Evolutionary conservation across 64 coral and sea anemone species (phyloP).

Genomic region (Trachythela sp.): DNA sequence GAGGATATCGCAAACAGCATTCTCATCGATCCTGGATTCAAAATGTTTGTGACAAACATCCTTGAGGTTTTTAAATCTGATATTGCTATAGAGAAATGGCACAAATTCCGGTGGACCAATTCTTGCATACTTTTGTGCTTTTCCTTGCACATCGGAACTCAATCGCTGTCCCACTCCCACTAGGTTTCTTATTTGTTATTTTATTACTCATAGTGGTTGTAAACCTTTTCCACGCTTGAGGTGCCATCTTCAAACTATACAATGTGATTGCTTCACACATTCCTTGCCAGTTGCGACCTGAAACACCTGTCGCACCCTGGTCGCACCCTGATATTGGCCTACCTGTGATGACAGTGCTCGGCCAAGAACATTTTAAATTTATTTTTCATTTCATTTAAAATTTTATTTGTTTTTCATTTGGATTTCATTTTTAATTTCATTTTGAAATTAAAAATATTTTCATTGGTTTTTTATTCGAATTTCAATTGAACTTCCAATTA

Average conservation of each 20-base stretch:
- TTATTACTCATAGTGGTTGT: background rate
- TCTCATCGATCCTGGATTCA: background rate
- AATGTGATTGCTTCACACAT: background rate
- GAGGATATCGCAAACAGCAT: slow-evolving; percentile 27
- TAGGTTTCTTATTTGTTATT: background rate
- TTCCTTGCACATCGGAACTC: slow-evolving; percentile 28
- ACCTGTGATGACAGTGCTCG: background rate
- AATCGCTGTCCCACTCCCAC: background rate
- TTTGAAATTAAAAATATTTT: background rate
- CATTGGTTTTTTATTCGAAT: background rate
- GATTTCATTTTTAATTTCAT: slow-evolving; percentile 15
- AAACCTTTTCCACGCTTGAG: slow-evolving; percentile 18
- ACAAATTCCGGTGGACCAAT: slow-evolving; percentile 31
- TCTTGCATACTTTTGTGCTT: slow-evolving; percentile 34
- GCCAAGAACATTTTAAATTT: slow-evolving; percentile 27
- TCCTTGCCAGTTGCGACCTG: background rate
- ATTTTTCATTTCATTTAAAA: slow-evolving; percentile 27
- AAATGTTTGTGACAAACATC: slow-evolving; percentile 34
- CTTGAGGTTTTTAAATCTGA: slow-evolving; percentile 40
- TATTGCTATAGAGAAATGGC: slow-evolving; percentile 31
- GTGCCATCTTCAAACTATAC: background rate
- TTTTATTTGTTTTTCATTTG: slow-evolving; percentile 4
- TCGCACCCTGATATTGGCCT: background rate
- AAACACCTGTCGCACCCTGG: background rate
- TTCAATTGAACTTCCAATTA: slow-evolving; percentile 4